Base-by-base conservation (phyloP, 2,797 vertebrate genomes). In the Muraenolepis orangiensis region DNA sequence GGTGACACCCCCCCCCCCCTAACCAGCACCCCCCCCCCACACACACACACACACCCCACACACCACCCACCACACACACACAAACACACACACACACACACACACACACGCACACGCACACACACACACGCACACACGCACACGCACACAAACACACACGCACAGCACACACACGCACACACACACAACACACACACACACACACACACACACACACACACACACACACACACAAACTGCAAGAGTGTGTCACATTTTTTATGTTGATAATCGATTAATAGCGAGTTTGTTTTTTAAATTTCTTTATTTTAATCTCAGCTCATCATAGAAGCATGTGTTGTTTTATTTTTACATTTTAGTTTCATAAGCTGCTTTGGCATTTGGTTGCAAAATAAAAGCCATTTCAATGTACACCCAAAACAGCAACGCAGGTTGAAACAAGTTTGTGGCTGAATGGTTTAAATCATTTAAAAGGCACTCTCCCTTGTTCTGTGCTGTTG, bases 401-500 rank as follows among this genome's bases (percentile, higher is more conserved):
- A 73, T 57, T 57, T 6, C 51, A 64, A 64, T 14, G 18, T 34
- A 34, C 38, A 40, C 23, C 23, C 76, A 79, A 74, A 80, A 6
- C n/a, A 46, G 20, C 72, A 61, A 16, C 68, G 36, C 69, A 29
- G 66, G 69, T 69, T 40, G 31, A 70, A 76, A 78, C 46, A 79
- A 79, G 81, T 80, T 84, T 78, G 61, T 82, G 80, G 76, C 51
- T 74, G 78, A 84, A 79, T 7, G 71, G 84, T 79, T 72, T 70
- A 76, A 89, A 87, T 86, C 79, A 88, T 88, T 87, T 14, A 85
- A 86, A 40, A 78, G 72, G 67, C 78, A 28, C 69, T 73, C 69
- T n/a, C n/a, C n/a, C n/a, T 32, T 78, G 80, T 76, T 79, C 70
- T 2, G 28, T 72, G 76, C 31, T n/a, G 20, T 23, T 66, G 72